A percentile compares a stretch with the other conserved stretches of the same genome.
phyloP scores from a whole-genome alignment of 2,888 invertebrate genomes.

The Agelastica alni region DNA sequence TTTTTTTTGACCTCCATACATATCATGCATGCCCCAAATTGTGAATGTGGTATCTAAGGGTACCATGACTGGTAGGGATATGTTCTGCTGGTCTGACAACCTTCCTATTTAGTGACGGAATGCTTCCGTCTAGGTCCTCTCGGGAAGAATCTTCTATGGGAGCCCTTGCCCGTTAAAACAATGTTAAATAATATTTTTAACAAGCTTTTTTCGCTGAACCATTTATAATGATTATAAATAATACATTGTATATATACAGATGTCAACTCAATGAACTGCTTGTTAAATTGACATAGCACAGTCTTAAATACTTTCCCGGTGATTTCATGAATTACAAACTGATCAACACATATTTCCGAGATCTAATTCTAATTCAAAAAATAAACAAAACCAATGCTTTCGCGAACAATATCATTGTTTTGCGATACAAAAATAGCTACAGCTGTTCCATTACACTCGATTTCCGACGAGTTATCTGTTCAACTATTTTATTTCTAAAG shows the following conservation, averaged over 20 bases:
- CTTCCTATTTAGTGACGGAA: too few species aligned
- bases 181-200: too few species aligned
- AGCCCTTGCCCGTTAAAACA: too few species aligned
- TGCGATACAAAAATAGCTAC: constrained; percentile 11
- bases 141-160: too few species aligned
- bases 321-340: not conserved
- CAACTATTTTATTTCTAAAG: constrained; percentile 2
- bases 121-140: too few species aligned
- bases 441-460: constrained; percentile 14
- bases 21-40: too few species aligned
- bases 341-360: not conserved
- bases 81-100: too few species aligned
- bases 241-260: not conserved
- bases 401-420: constrained; percentile 13
- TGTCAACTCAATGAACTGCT: not conserved
- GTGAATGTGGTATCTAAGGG: too few species aligned
- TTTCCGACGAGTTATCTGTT: constrained; percentile 13
- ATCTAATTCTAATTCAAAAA: not conserved
- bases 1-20: too few species aligned
- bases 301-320: not conserved
- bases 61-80: too few species aligned
- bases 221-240: too few species aligned
- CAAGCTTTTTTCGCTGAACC: too few species aligned
- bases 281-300: not conserved
- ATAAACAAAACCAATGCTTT: not conserved